phyloP scores from a whole-genome alignment of 2,888 invertebrate genomes.

The Agriopis aurantiaria region DNA sequence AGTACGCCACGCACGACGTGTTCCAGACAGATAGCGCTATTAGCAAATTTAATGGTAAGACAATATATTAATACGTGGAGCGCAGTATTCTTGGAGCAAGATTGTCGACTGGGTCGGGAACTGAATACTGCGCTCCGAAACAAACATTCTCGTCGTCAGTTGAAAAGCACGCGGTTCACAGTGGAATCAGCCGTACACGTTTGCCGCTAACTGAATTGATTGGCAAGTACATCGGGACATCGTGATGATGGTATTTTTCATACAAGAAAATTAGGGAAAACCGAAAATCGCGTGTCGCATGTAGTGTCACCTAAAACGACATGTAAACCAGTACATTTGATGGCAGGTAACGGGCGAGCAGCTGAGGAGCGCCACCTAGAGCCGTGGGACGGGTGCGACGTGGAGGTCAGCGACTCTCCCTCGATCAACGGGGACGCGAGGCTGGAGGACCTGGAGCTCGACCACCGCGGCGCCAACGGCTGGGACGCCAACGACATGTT shows the following conservation, averaged over 20 bases:
- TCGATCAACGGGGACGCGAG: conserved; percentile 87
- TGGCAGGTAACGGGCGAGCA: conserved; percentile 72
- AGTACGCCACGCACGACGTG: conserved; percentile 94
- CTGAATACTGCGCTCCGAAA: not conserved
- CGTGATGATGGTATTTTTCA: too few species aligned
- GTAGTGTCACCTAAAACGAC: too few species aligned
- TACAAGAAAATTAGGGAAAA: too few species aligned
- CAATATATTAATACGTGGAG: not conserved
- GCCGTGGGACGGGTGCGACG: conserved; percentile 93
- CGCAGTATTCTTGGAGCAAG: too few species aligned
- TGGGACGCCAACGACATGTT: conserved; percentile 99
- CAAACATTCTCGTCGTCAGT: too few species aligned
- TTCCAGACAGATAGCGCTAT: conserved; percentile 97
- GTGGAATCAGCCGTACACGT: too few species aligned
- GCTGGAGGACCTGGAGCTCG: conserved; percentile 90
- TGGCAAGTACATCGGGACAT: too few species aligned
- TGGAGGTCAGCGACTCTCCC: conserved; percentile 78
- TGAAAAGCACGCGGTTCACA: too few species aligned
- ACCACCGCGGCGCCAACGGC: conserved; percentile 93
- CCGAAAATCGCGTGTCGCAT: too few species aligned
- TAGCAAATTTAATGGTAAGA: conserved; percentile 91
- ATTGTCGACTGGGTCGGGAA: too few species aligned
- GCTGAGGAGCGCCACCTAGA: conserved; percentile 92
- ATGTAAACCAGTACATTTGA: too few species aligned
- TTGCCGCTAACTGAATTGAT: too few species aligned